A percentile compares a stretch with the other conserved stretches of the same genome.
phyloP scores from a whole-genome alignment of 2,113 vertebrate species.

The Triplophysa dalaica region DNA sequence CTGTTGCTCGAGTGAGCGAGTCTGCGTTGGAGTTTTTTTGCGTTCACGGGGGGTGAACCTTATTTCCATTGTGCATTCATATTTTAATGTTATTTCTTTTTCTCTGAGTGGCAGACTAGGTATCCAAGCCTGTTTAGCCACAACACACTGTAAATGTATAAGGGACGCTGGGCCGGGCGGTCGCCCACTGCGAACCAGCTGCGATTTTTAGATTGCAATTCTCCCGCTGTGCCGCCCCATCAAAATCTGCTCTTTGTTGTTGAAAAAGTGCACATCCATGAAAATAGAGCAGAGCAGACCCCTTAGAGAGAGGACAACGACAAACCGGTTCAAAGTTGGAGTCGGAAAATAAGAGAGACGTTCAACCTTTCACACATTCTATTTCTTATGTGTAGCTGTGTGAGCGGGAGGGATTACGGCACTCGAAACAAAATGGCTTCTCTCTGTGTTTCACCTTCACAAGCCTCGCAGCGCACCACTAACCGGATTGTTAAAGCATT shows the following conservation, averaged over 20 bases:
- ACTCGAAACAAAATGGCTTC: conserved; percentile 38
- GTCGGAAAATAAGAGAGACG: conserved; percentile 19
- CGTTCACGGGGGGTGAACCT: not conserved
- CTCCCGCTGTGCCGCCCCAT: conserved; percentile 55
- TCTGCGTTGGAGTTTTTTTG: conserved; percentile 3
- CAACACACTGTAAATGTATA: conserved; percentile 42
- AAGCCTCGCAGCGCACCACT: conserved; percentile 7
- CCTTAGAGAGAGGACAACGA: conserved; percentile 35
- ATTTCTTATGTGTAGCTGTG: not conserved
- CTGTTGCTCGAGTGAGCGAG: not conserved
- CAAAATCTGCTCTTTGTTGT: conserved; percentile 55
- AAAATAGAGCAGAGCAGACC: conserved; percentile 23
- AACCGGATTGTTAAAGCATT: conserved; percentile 41
- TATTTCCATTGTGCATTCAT: conserved; percentile 33
- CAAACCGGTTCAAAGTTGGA: conserved; percentile 23
- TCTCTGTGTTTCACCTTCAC: conserved; percentile 10
- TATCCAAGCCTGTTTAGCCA: conserved; percentile 40
- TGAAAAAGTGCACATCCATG: conserved; percentile 19
- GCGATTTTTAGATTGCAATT: conserved; percentile 58
- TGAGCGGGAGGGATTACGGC: conserved; percentile 6
- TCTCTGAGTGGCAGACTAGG: conserved; percentile 29
- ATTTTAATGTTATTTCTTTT: conserved; percentile 30
- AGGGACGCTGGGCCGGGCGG: conserved; percentile 36
- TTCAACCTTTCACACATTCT: conserved; percentile 2
- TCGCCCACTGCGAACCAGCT: conserved; percentile 44